Evolutionary conservation across 2,888 invertebrate genomes (phyloP), one percentile per base, ranked within the genome.

Genomic region (Chloroclystis v-ata): DNA sequence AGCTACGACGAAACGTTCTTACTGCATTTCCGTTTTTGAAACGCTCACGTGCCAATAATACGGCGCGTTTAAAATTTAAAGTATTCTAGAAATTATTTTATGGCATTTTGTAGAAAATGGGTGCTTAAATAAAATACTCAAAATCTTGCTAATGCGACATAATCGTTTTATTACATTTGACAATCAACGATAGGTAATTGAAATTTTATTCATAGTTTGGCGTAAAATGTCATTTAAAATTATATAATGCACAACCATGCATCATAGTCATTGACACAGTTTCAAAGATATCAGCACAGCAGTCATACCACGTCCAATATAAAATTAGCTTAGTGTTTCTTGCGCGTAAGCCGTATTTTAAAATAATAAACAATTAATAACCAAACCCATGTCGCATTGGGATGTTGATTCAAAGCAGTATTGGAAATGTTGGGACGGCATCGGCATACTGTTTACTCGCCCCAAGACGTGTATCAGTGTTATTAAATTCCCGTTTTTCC

Each of bases 1-100:
- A 41, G 65, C 72, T 69, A 78, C 75, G 75, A 74, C 69, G 65
- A 78, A 83, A 81, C 72, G 77, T 81, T 81, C 50, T 81, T 76
- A 79, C 69, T 71, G 72, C 64, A 70, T 74, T 82, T 83, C 82
- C 80, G 75, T 68, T 77, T 71, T 68, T 55, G 58, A 71, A 67
- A 59, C 52, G 67, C 63, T 63, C 65, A 67, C 73, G 69, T 70
- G 63, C 67, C 66, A 61, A 57, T 62, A 47, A 55, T 54, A 54
- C 53, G 54, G 41, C 39, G 38, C 38, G 52, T 49, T 28, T 42
- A 24, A 42, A 40, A 55, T 38, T 51, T 38, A 44, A 49, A 49
- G 32, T 30, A 14, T 26, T 9, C 46, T 35, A 5, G 38, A 39
- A 49, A 29, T 26, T 47, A 51, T 45, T 33, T 20, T 1, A 35